These are phyloP conservation scores for Prietella phreatophila DNA, from an alignment of 2,113 vertebrate species.

Conservation along the genomic window DNA sequence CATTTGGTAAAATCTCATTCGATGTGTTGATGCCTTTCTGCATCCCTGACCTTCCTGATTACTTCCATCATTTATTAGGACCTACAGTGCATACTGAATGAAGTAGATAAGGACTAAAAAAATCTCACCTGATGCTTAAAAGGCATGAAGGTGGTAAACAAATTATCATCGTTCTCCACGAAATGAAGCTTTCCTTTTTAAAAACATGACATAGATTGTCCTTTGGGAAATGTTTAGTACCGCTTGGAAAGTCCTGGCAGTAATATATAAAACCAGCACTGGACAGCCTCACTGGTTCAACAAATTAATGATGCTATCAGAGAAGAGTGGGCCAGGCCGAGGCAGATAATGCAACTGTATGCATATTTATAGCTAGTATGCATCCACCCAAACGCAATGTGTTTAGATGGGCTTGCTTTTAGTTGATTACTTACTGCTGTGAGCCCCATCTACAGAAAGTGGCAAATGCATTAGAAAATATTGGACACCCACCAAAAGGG, in stretches of 20 bases:
- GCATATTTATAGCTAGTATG: conserved; percentile 54
- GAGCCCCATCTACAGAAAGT: conserved; percentile 44
- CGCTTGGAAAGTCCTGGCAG: background rate
- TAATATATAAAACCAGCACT: conserved; percentile 42
- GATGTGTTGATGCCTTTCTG: background rate
- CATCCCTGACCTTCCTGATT: background rate
- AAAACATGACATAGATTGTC: conserved; percentile 22
- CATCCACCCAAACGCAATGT: conserved; percentile 53
- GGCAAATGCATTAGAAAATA: conserved; percentile 56
- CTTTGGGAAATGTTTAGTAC: conserved; percentile 26
- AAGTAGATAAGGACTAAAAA: conserved; percentile 13
- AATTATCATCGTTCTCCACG: conserved; percentile 29
- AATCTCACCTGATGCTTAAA: conserved; percentile 25
- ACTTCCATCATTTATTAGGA: conserved; percentile 8
- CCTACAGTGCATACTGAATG: background rate
- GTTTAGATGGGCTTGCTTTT: conserved; percentile 55
- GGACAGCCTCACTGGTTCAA: conserved; percentile 62
- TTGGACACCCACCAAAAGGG: conserved; percentile 57
- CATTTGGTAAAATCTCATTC: background rate
- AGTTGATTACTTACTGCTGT: conserved; percentile 60
- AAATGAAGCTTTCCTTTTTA: conserved; percentile 1
- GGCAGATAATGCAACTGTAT: conserved; percentile 56
- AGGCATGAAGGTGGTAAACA: conserved; percentile 30
- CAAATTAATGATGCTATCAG: conserved; percentile 67
- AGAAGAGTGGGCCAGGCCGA: conserved; percentile 33